A percentile compares a stretch with the other conserved stretches of the same genome.
Evolutionary conservation across 2,888 invertebrate species (phyloP).

Genomic region (Drosophila affinis): DNA sequence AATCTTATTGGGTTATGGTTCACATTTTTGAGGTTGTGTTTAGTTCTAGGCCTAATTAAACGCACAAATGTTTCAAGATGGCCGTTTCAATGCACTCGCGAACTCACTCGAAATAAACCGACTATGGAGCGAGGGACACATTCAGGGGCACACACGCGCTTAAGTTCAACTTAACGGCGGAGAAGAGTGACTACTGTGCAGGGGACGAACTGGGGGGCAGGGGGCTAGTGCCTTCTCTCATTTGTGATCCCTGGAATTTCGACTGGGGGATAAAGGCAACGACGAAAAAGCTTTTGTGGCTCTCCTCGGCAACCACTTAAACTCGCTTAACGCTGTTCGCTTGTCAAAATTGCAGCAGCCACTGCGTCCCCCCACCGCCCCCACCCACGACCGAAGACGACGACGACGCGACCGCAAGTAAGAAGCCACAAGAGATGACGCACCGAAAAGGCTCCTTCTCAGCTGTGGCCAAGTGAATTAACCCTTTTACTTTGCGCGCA

Average conservation of each 20-base stretch:
- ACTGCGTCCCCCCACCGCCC: slow-evolving; percentile 10
- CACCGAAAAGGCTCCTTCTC: slow-evolving; percentile 57
- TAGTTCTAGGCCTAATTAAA: slow-evolving; percentile 21
- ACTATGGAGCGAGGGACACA: background rate
- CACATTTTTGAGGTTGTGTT: background rate
- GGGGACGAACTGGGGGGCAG: background rate
- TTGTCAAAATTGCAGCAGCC: slow-evolving; percentile 63
- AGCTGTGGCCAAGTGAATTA: slow-evolving; percentile 73
- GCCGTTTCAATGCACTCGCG: slow-evolving; percentile 12
- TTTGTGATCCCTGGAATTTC: slow-evolving; percentile 70
- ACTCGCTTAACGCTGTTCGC: slow-evolving; percentile 72
- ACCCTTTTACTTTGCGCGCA: slow-evolving; percentile 76
- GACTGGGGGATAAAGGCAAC: slow-evolving; percentile 36
- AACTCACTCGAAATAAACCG: slow-evolving; percentile 15
- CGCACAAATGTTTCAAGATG: slow-evolving; percentile 23
- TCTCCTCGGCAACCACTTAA: slow-evolving; percentile 63
- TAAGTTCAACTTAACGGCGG: slow-evolving; percentile 53
- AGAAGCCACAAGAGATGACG: slow-evolving; percentile 66
- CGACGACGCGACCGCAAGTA: slow-evolving; percentile 14
- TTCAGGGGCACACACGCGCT: slow-evolving; percentile 60
- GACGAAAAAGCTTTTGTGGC: slow-evolving; percentile 34
- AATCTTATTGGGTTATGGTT: too few species aligned
- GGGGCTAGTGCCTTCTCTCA: slow-evolving; percentile 39
- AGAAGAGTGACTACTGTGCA: slow-evolving; percentile 54
- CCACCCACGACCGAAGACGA: background rate